These are phyloP conservation scores for Gymnarchus niloticus DNA, from an alignment of 2,113 vertebrate genomes.

Conservation along the genomic window DNA sequence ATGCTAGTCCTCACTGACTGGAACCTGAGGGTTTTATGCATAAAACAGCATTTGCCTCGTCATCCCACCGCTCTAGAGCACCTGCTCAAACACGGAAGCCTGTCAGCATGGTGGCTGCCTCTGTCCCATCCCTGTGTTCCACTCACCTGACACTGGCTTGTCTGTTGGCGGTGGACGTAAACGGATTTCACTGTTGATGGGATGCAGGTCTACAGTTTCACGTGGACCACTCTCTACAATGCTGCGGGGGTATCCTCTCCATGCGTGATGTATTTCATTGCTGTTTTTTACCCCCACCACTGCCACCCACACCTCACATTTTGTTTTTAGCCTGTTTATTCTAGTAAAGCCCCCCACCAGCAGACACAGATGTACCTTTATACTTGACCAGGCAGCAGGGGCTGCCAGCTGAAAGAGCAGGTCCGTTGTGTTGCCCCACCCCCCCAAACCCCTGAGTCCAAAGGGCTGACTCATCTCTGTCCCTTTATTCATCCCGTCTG, in stretches of 20 bases:
- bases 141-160: constrained; percentile 23
- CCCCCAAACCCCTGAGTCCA: constrained; percentile 33
- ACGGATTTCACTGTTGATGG: constrained; percentile 17
- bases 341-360: constrained; percentile 35
- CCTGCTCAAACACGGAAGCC: constrained; percentile 8
- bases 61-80: not conserved
- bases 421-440: constrained; percentile 39
- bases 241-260: constrained; percentile 34
- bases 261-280: constrained; percentile 3
- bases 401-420: constrained; percentile 31
- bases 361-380: constrained; percentile 41
- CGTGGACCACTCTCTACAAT: constrained; percentile 34
- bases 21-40: not conserved
- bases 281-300: constrained; percentile 23
- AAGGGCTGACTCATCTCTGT: constrained; percentile 49
- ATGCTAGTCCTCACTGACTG: not conserved
- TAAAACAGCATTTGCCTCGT: not conserved
- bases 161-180: constrained; percentile 22
- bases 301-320: constrained; percentile 18
- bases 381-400: constrained; percentile 41
- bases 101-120: not conserved
- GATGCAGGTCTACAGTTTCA: constrained; percentile 35
- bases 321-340: constrained; percentile 37
- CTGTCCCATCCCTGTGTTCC: constrained; percentile 13
- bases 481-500: constrained; percentile 36